These are phyloP conservation scores for Xanthorhoe spadicearia DNA, from an alignment of 2,888 invertebrate species.

Conservation along the genomic window DNA sequence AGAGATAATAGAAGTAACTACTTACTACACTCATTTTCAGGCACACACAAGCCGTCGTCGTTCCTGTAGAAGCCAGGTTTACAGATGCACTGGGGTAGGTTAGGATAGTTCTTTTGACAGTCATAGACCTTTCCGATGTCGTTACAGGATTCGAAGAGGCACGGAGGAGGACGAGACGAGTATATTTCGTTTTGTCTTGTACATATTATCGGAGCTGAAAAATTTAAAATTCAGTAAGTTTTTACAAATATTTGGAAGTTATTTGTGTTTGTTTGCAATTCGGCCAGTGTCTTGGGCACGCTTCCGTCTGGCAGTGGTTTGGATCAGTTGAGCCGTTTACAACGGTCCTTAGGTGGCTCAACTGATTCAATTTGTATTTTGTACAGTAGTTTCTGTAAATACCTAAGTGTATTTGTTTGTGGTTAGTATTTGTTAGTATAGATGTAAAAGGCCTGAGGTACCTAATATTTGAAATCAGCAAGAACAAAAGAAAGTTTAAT, in stretches of 20 bases:
- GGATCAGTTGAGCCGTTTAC: no score
- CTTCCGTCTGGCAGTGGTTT: no score
- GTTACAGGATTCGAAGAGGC: slow-evolving; percentile 51
- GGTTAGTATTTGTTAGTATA: no score
- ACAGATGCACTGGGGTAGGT: slow-evolving; percentile 52
- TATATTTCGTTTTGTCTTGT: slow-evolving; percentile 57
- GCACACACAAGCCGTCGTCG: slow-evolving; percentile 46
- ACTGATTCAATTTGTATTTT: no score
- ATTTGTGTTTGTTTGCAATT: no score
- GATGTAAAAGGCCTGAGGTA: background rate
- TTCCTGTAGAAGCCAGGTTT: slow-evolving; percentile 47
- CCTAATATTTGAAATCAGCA: slow-evolving; percentile 18
- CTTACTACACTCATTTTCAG: slow-evolving; percentile 48
- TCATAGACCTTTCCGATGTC: slow-evolving; percentile 31
- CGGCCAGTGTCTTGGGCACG: no score
- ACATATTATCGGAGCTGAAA: slow-evolving; percentile 56
- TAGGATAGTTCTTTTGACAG: slow-evolving; percentile 37
- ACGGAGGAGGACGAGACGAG: slow-evolving; percentile 49
- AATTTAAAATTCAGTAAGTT: slow-evolving; percentile 5
- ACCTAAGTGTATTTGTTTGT: no score
- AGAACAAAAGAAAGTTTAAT: slow-evolving; percentile 45
- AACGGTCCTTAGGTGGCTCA: no score
- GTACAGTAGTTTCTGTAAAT: no score
- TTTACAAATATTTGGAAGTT: no score
- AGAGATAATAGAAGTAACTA: no score